Evolutionary conservation across 1,140 invertebrate species (phyloP).

Genomic region (Lethrus apterus): DNA sequence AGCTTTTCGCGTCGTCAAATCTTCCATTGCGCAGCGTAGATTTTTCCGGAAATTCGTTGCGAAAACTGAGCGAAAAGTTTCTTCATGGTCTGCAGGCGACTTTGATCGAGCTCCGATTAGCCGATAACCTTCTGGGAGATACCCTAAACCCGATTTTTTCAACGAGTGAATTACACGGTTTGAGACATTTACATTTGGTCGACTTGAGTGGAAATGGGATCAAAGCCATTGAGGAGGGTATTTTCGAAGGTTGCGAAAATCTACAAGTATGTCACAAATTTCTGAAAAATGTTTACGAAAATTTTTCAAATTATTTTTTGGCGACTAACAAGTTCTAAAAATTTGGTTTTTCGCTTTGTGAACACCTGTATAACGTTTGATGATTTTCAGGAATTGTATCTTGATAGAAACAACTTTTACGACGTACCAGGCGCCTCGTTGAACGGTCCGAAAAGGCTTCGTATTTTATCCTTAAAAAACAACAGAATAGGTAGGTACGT

Average conservation of each 20-base stretch:
- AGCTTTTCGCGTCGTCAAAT: slow-evolving; percentile 53
- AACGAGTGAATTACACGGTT: slow-evolving; percentile 71
- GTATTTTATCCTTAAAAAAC: slow-evolving; percentile 61
- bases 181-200: slow-evolving; percentile 61
- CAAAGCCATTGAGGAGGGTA: slow-evolving; percentile 72
- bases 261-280: slow-evolving; percentile 49
- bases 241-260: slow-evolving; percentile 72
- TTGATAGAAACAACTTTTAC: slow-evolving; percentile 71
- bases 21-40: slow-evolving; percentile 67
- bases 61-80: slow-evolving; percentile 69
- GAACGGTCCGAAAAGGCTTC: slow-evolving; percentile 66
- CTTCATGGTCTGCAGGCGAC: slow-evolving; percentile 58
- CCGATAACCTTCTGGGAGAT: slow-evolving; percentile 78
- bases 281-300: too few relatives aligned
- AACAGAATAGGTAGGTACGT: slow-evolving; percentile 71
- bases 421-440: slow-evolving; percentile 67
- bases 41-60: slow-evolving; percentile 72
- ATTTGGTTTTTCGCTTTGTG: too few relatives aligned
- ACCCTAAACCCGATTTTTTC: slow-evolving; percentile 85
- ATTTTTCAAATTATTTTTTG: too few relatives aligned
- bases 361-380: too few relatives aligned
- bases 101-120: slow-evolving; percentile 63
- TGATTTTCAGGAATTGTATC: slow-evolving; percentile 61
- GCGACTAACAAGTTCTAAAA: too few relatives aligned
- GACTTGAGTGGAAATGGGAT: slow-evolving; percentile 75